Conservation (phyloP, 2,888 invertebrate genomes). For the Sesia apiformis region DNA sequence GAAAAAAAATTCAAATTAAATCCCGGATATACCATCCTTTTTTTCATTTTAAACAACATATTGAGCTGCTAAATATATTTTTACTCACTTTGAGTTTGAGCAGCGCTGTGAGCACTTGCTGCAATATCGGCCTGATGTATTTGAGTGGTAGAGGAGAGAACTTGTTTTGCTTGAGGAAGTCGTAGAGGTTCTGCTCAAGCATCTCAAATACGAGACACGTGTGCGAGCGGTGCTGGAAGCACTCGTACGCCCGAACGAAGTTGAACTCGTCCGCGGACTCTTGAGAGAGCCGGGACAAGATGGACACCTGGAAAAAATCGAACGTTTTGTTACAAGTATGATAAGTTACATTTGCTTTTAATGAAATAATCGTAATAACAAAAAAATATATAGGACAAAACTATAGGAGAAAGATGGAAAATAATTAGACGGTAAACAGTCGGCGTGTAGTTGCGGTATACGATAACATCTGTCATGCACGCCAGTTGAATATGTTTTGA, state of each 20-base stretch:
- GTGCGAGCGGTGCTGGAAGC: slow-evolving; percentile 99
- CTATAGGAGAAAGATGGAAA: neutral
- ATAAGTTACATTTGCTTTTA: neutral
- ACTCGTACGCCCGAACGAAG: slow-evolving; percentile 99
- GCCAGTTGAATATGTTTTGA: too few species aligned
- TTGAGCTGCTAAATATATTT: too few species aligned
- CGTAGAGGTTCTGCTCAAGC: slow-evolving; percentile 99
- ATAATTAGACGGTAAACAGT: too few species aligned
- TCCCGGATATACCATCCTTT: too few species aligned
- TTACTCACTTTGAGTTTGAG: slow-evolving; percentile 87
- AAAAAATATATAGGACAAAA: neutral
- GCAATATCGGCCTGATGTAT: slow-evolving; percentile 98
- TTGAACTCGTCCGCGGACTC: slow-evolving; percentile 99
- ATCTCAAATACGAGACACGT: slow-evolving; percentile 99
- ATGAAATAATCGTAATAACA: too few species aligned
- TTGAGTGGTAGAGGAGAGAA: slow-evolving; percentile 98
- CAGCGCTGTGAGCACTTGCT: slow-evolving; percentile 93
- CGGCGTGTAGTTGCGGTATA: too few species aligned
- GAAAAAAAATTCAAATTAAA: too few species aligned
- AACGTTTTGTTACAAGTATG: neutral
- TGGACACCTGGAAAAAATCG: slow-evolving; percentile 78
- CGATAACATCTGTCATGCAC: too few species aligned
- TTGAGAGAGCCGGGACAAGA: slow-evolving; percentile 92
- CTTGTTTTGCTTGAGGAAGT: slow-evolving; percentile 99
- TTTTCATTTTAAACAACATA: too few species aligned